Conservation (phyloP, 2,888 invertebrate species). For the Heliconius erato region DNA sequence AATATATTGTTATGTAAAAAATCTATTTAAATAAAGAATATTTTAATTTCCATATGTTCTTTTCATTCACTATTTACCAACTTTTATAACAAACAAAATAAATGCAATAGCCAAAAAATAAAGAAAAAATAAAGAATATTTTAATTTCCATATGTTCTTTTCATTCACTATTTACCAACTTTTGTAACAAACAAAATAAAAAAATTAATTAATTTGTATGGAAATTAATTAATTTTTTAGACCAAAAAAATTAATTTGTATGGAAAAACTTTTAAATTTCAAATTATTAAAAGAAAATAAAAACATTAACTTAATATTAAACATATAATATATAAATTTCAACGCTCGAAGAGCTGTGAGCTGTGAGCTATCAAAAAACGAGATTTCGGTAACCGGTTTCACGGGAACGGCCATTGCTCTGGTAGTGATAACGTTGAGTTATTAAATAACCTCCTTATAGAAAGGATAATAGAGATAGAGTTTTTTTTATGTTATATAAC, state of each 20-base stretch:
- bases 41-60: neutral
- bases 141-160: too few species aligned
- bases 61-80: neutral
- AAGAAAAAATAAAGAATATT: too few species aligned
- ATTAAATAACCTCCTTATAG: conserved; percentile 26
- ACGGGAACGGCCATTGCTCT: conserved; percentile 48
- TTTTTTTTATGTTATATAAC: neutral
- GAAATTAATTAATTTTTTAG: too few species aligned
- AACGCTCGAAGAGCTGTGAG: conserved; percentile 5
- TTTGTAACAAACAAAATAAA: too few species aligned
- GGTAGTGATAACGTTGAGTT: conserved; percentile 47
- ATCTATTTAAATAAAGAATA: too few species aligned
- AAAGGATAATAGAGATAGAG: neutral
- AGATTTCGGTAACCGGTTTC: conserved; percentile 53
- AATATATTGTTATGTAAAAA: too few species aligned
- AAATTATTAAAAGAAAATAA: neutral
- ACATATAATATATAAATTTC: neutral
- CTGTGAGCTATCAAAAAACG: conserved; percentile 36
- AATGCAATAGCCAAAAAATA: too few species aligned
- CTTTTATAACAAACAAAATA: neutral
- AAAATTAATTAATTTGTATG: too few species aligned
- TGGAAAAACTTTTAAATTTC: neutral
- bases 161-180: too few species aligned
- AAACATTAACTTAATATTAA: neutral
- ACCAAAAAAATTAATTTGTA: too few species aligned